Base-by-base conservation (phyloP, 2,888 invertebrate species). In the Amphipyra tragopoginis region DNA sequence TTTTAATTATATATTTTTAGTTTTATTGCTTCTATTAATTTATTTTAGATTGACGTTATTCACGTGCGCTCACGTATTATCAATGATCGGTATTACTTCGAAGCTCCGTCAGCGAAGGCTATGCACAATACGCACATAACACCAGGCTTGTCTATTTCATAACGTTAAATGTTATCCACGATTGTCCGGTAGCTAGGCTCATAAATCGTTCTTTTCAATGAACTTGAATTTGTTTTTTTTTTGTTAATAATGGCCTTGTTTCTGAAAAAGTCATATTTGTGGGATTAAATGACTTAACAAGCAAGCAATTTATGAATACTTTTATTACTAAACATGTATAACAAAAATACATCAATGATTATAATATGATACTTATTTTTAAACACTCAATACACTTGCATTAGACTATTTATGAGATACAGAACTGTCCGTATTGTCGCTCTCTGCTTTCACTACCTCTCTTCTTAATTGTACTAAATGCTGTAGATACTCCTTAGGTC, bases 401-500 rank as follows among this genome's bases (percentile, higher is more conserved):
- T 44, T 9, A 45, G 54, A 36, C 64, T 70, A 82, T 62, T 79
- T 72, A 63, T 62, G 52, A 55, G 48, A 55, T 44, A 72, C 11
- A 43, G 80, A 84, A 66, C 81, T 83, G 38, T 89, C 86, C 11
- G 85, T 84, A 29, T 83, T 90, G 44, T 95, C 94, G 69, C 92
- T 91, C 48, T 95, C 93, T n/a, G 89, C 90, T 80, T 93, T 93
- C 0, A 96, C 92, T 14, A 95, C 92, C 74, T 96, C 94, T 77
- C 92, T 91, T 72, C 96, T 89, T 85, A 96, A 87, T 56, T 93
- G 89, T 10, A 96, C 95, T 66, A 96, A 90, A 83, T 96, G 95
- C 73, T 93, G 94, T 60, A 96, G 84, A 87, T 96, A 96, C 65
- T 95, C 94, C 56, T 95, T 96, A 0, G 96, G 96, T 8, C 87